Conservation (phyloP, 2,113 vertebrate genomes). For the Brienomyrus longianalis region DNA sequence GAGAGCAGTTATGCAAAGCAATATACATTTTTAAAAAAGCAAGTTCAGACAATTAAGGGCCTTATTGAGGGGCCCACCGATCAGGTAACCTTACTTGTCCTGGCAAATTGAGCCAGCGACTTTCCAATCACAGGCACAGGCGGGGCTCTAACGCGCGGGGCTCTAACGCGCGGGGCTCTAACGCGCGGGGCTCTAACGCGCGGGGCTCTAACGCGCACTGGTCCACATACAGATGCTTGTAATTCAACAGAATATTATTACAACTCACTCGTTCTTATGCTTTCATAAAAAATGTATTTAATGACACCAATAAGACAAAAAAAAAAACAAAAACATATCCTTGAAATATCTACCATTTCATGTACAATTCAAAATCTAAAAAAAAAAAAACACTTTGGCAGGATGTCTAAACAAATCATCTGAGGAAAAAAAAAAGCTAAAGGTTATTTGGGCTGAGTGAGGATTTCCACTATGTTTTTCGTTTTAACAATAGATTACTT, state of each 20-base stretch:
- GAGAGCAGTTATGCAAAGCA: not conserved
- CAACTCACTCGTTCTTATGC: not conserved
- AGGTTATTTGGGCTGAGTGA: not conserved
- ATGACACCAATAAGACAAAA: not conserved
- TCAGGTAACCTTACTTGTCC: not conserved
- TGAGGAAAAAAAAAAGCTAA: not conserved
- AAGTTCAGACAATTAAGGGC: not conserved
- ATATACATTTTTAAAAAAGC: not conserved
- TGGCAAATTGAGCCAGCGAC: not conserved
- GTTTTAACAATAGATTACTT: not conserved
- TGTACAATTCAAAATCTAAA: not conserved
- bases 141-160: no score
- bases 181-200: no score
- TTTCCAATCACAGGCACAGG: not conserved
- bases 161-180: no score
- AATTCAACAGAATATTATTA: not conserved
- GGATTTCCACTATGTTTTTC: not conserved
- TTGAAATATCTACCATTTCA: not conserved
- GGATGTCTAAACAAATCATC: not conserved
- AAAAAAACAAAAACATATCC: no score
- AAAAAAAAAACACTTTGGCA: not conserved
- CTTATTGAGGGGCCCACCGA: not conserved
- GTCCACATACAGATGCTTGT: not conserved
- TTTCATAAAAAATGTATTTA: not conserved
- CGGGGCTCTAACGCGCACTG: not conserved